Evolutionary conservation across 2,113 vertebrate genomes (phyloP).

Genomic region (Pantherophis guttatus): DNA sequence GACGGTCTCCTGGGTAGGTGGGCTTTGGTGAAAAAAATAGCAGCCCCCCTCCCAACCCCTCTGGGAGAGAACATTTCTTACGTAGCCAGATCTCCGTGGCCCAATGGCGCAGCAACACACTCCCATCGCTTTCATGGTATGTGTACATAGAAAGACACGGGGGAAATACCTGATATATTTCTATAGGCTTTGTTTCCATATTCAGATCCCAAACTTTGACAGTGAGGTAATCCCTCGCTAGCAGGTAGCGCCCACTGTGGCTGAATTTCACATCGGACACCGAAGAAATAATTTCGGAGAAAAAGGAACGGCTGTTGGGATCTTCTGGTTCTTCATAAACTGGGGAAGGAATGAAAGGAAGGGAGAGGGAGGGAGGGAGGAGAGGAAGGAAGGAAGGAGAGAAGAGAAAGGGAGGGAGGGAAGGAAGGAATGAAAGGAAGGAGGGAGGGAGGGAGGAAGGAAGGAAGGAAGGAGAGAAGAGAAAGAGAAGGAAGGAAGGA

Average conservation of each 20-base stretch:
- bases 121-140: background rate
- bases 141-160: accelerated
- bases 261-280: slow-evolving; percentile 97
- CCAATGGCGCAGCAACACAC: background rate
- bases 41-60: background rate
- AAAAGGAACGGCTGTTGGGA: slow-evolving; percentile 91
- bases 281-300: slow-evolving; percentile 95
- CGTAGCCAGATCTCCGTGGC: background rate
- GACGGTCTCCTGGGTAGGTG: no score
- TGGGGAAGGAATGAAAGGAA: slow-evolving; percentile 52
- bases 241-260: slow-evolving; percentile 92
- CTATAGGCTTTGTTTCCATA: slow-evolving; percentile 94
- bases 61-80: background rate
- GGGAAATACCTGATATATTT: slow-evolving; percentile 87
- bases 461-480: no score
- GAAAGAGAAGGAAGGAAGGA: no score
- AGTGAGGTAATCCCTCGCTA: slow-evolving; percentile 94
- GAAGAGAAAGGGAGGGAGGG: no score
- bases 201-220: slow-evolving; percentile 97
- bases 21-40: background rate
- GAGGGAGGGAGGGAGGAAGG: accelerated
- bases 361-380: no score
- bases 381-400: no score
- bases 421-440: no score
- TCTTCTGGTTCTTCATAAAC: slow-evolving; percentile 96